phyloP scores from a whole-genome alignment of 2,113 vertebrate species.

The Serilophus lunatus region DNA sequence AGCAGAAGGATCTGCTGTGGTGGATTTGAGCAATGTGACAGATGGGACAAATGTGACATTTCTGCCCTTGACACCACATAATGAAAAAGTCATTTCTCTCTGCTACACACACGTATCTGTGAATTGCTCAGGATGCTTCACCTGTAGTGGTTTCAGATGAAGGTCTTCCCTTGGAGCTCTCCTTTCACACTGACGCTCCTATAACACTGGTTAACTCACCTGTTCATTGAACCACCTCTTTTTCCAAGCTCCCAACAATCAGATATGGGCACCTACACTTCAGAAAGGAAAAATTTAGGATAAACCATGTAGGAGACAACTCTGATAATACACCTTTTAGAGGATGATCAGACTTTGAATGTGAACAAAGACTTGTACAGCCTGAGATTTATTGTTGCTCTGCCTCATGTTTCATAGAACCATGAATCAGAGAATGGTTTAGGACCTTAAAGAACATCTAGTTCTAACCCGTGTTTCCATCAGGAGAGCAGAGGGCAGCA shows the following conservation, averaged over 20 bases:
- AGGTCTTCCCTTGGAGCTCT: not conserved
- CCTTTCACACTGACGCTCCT: not conserved
- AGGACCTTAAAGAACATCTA: no score
- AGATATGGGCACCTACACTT: no score
- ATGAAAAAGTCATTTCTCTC: not conserved
- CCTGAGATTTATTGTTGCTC: not conserved
- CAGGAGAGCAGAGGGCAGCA: not conserved
- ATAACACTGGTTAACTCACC: not conserved
- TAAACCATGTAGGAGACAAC: accelerated
- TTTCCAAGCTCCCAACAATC: not conserved
- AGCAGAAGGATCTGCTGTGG: not conserved
- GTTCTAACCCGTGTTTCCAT: accelerated
- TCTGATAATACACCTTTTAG: not conserved
- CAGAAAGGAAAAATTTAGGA: accelerated
- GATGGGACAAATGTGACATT: not conserved
- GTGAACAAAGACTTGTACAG: accelerated
- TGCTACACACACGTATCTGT: accelerated
- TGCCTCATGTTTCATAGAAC: accelerated
- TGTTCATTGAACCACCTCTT: not conserved
- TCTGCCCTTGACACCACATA: accelerated
- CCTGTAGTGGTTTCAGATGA: no score
- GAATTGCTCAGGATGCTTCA: not conserved
- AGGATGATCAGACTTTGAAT: accelerated
- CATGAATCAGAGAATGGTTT: not conserved
- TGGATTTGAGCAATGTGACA: not conserved